phyloP scores from a whole-genome alignment of 2,797 vertebrate genomes.

The Brotula barbata region DNA sequence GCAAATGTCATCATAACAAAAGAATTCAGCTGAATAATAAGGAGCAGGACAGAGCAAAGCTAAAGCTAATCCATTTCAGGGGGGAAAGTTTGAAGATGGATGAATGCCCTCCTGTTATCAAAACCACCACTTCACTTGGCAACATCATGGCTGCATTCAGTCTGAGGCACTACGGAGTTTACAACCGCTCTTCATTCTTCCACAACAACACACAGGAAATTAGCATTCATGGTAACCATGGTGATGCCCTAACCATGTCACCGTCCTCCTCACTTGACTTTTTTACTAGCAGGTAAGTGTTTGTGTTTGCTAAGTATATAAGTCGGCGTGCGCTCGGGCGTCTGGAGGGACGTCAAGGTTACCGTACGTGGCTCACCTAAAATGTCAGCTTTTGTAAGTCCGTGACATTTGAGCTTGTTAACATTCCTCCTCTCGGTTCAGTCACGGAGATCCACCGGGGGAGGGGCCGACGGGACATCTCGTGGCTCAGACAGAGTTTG shows the following conservation, averaged over 20 bases:
- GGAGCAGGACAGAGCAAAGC: constrained; percentile 14
- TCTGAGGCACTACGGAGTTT: constrained; percentile 63
- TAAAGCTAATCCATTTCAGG: not conserved
- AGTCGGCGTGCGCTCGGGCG: not conserved
- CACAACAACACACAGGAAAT: constrained; percentile 76
- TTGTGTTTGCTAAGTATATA: not conserved
- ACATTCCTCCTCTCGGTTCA: constrained; percentile 75
- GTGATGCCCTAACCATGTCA: constrained; percentile 74
- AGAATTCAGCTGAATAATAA: constrained; percentile 16
- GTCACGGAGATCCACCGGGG: constrained; percentile 70
- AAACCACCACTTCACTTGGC: constrained; percentile 3
- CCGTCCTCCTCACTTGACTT: constrained; percentile 57
- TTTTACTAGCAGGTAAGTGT: constrained; percentile 33
- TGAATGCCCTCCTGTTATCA: constrained; percentile 1
- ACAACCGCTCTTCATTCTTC: constrained; percentile 79
- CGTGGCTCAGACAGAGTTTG: constrained; percentile 57
- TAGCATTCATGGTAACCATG: constrained; percentile 77
- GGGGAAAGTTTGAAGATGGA: not conserved
- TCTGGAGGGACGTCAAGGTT: constrained; percentile 39
- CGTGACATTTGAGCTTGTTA: constrained; percentile 76
- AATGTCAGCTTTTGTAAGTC: constrained; percentile 75
- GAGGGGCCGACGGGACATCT: constrained; percentile 54
- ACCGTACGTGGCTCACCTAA: constrained; percentile 43
- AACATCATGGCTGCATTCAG: constrained; percentile 28
- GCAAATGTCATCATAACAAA: constrained; percentile 23